Base-by-base conservation (phyloP, 37 sponge, comb jelly and placozoan species). In the Theonella swinhoei region DNA sequence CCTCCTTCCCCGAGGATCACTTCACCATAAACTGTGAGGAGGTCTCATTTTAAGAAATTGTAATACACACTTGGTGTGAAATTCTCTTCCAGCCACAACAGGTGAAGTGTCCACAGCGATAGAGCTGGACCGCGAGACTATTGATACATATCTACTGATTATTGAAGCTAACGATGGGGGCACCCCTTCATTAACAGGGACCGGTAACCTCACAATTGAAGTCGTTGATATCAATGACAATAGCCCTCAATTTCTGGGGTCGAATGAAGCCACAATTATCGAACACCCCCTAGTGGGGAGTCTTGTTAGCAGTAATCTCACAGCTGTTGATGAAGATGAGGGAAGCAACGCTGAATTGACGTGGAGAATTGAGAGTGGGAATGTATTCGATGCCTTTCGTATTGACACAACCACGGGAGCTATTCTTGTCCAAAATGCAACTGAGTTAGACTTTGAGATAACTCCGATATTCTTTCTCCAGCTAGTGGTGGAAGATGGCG, bases 211-310 rank as follows among this genome's bases (percentile, higher is more conserved):
- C 19, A 42, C 24, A 0, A 60, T 91, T 33, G 65, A n/a, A 36
- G 64, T 91, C 23, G 17, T 42, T 24, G 92, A 91, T 71, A 77
- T 82, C 29, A 94, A 94, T 75, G 94, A 94, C 63, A 90, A 87
- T 30, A 32, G 73, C 3, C 94, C 94, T 22, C 8, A 62, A 62
- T 88, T 94, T 47, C 11, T 28, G 17, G 69, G 72, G 1, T 25
- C 78, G 24, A 26, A 32, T 26, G 25, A 67, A 29, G 59, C 31
- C 24, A 74, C 58, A 3, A 76, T 69, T 17, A 76, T 78, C 65
- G 80, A 87, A 39, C 68, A 42, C 0, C 23, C 80, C 0, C 4
- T 37, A 2, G 31, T 26, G 7, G 64, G 42, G 26, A 39, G 80
- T 38, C 0, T 64, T 20, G 67, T 87, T 4, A 78, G 22, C 23